phyloP scores from a whole-genome alignment of 1,140 invertebrate species.

The Hirudo medicinalis region DNA sequence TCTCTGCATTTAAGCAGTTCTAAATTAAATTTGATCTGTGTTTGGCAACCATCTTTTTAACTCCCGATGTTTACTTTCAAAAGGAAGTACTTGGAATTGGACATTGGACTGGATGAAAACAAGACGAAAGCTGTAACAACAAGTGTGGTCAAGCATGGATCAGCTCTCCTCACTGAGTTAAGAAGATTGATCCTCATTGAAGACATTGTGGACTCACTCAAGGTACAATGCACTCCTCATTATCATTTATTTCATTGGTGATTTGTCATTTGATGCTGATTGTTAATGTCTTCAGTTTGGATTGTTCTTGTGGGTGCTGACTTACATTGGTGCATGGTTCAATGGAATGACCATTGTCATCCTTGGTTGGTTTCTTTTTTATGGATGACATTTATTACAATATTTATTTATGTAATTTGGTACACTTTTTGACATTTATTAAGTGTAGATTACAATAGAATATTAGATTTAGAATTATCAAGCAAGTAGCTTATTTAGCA shows the following conservation, averaged over 20 bases:
- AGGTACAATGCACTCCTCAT: constrained; percentile 32
- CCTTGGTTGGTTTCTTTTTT: constrained; percentile 54
- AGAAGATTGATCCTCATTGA: constrained; percentile 86
- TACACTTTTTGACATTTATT: too few relatives aligned
- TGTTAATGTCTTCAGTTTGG: constrained; percentile 62
- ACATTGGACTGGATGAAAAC: constrained; percentile 68
- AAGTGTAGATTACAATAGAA: too few relatives aligned
- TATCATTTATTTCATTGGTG: background rate
- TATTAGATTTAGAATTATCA: too few relatives aligned
- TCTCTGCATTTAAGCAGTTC: too few relatives aligned
- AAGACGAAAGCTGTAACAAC: constrained; percentile 73
- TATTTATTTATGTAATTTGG: too few relatives aligned
- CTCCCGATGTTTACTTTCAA: constrained; percentile 30
- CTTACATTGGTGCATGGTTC: constrained; percentile 91
- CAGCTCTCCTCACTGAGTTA: constrained; percentile 62
- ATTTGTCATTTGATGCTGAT: background rate
- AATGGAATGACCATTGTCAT: constrained; percentile 93
- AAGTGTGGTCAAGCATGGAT: constrained; percentile 66
- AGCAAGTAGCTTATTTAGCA: too few relatives aligned
- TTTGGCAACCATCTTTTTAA: background rate
- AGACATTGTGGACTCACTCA: constrained; percentile 76
- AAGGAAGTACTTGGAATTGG: constrained; percentile 72
- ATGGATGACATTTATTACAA: background rate
- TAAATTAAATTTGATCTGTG: too few relatives aligned
- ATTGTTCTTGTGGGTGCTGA: constrained; percentile 79